Base-by-base conservation (phyloP, 2,113 vertebrate species). In the Cyanoderma ruficeps region DNA sequence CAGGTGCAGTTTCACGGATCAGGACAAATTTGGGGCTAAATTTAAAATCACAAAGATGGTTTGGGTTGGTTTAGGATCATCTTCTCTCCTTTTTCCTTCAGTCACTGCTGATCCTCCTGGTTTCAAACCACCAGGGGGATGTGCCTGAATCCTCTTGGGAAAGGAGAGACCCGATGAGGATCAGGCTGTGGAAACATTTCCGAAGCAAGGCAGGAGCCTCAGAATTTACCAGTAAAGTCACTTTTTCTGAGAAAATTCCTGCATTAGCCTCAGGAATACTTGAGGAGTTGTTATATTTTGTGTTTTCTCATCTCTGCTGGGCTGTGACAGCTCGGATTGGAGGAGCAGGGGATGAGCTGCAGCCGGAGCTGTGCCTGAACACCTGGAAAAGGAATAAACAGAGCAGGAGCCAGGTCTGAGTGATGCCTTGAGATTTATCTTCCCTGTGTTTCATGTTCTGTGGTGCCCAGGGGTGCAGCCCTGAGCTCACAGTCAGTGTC, bases 251-350 rank as follows among this genome's bases (percentile, higher is more conserved):
- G 53, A 2, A 41, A 55, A 70, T 33, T 3, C 41, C 83, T 46
- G 2, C 5, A 0, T 15, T 12, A 28, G 23, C 13, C 13, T 52
- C 12, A 10, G 21, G 19, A 69, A 27, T 20, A 7, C 8, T 16
- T 0, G 22, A 33, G 20, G 25, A 59, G 49, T 27, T 65, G 16
- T 20, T 57, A 0, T 5, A 3, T 13, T 39, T 53, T 63, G 42
- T 23, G 19, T n/a, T 50, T 53, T 30, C 33, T 5, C 44, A 7
- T 7, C 60, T 41, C 67, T 44, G 30, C 41, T 11, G 50, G 55
- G 37, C 46, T 84, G 63, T 44, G 67, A 11, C 16, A 27, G 52
- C 46, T 57, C 8, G 18, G 44, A 8, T 5, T 4, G 8, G 14
- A n/a, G 56, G 60, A 67, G 59, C 37, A 75, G 61, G 35, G 76